These are phyloP conservation scores for Myoxocephalus aenaeus DNA, from an alignment of 2,797 vertebrate species.

Conservation along the genomic window DNA sequence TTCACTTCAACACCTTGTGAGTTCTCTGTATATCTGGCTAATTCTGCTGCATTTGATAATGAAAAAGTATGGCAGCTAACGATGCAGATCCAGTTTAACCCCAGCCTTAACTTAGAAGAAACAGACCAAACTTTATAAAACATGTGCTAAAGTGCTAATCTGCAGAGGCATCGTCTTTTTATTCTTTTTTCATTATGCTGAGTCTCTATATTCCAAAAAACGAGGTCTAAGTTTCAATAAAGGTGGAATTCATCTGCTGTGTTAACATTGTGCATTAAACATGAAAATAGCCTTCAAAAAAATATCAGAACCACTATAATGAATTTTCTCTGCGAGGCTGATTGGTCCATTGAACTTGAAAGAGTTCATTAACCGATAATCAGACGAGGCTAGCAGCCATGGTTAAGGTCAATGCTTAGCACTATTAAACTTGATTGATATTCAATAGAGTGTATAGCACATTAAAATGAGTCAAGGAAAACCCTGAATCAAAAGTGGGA, in stretches of 20 bases:
- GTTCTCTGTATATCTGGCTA: not conserved
- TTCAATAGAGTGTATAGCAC: conserved; percentile 77
- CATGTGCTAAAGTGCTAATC: conserved; percentile 27
- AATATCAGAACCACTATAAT: conserved; percentile 73
- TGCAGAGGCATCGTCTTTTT: conserved; percentile 33
- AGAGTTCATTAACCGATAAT: conserved; percentile 82
- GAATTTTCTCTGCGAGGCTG: conserved; percentile 76
- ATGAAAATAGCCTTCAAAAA: conserved; percentile 69
- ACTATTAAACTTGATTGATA: conserved; percentile 77
- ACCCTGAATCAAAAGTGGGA: conserved; percentile 60
- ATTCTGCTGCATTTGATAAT: conserved; percentile 1
- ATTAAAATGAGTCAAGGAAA: conserved; percentile 71
- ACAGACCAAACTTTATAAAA: conserved; percentile 27
- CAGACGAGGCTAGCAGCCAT: conserved; percentile 64
- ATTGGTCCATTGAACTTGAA: conserved; percentile 78
- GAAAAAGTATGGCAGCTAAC: conserved; percentile 11
- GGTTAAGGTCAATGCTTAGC: conserved; percentile 76
- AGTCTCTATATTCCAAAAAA: conserved; percentile 43
- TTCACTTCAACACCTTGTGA: not conserved
- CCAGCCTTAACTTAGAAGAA: not conserved
- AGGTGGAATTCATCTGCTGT: conserved; percentile 58
- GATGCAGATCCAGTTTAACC: conserved; percentile 22
- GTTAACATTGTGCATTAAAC: conserved; percentile 71
- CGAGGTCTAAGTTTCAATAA: conserved; percentile 50
- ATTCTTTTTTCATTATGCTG: conserved; percentile 43